Percentiles rank a stretch among this genome's conserved stretches.
Conservation (phyloP, 2,888 invertebrate genomes). For the Cephus sareptanus region DNA sequence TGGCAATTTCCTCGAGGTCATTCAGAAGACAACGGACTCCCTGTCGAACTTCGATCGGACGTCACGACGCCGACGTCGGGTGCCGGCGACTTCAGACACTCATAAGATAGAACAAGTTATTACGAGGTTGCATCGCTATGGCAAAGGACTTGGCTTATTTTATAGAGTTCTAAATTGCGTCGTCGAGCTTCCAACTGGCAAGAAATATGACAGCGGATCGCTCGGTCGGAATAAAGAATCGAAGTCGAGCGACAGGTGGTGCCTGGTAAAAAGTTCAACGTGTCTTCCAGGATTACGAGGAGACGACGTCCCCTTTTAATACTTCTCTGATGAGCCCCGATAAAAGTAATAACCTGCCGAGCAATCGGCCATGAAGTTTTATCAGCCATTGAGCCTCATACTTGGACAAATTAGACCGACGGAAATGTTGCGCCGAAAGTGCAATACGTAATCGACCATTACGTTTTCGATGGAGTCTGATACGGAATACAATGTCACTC, state of each 20-base stretch:
- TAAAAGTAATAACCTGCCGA: background rate
- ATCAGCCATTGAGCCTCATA: background rate
- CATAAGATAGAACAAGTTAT: background rate
- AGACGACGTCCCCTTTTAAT: constrained; percentile 11
- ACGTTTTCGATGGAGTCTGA: background rate
- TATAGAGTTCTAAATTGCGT: constrained; percentile 50
- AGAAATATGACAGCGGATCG: constrained; percentile 57
- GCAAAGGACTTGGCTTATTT: constrained; percentile 8
- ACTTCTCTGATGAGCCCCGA: background rate
- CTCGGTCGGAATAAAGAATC: constrained; percentile 54
- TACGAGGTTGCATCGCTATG: background rate
- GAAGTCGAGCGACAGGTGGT: constrained; percentile 52
- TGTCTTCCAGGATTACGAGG: constrained; percentile 48
- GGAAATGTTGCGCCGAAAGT: background rate
- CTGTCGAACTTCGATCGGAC: background rate
- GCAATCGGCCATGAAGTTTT: background rate
- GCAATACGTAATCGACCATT: background rate
- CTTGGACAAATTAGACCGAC: background rate
- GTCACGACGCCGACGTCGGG: background rate
- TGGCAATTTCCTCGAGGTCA: background rate
- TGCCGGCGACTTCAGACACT: background rate
- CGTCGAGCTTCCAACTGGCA: constrained; percentile 43
- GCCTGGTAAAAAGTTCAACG: constrained; percentile 45
- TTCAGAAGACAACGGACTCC: background rate
- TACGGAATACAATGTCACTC: background rate